Evolutionary conservation across 2,888 invertebrate genomes (phyloP), one percentile per base, ranked within the genome.

Genomic region (Tinea trinotella): DNA sequence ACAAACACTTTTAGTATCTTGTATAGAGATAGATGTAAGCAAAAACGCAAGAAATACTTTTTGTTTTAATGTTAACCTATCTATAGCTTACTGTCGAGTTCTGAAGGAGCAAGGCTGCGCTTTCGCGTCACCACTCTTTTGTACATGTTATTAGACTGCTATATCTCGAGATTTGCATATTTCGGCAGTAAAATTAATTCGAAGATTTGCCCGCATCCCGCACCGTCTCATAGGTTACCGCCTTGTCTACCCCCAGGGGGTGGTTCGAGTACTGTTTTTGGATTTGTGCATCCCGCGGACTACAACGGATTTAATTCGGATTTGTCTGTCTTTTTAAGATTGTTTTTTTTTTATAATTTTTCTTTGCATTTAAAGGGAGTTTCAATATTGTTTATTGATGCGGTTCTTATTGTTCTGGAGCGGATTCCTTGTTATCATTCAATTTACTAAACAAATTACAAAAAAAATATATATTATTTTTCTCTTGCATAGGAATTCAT

Each of bases 171-270:
- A 85, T 87, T 87, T 86, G 86, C 87, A 87, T 87, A 87, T 86
- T 87, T 83, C 74, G 74, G 78, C 81, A 84, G 82, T 87, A 84
- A 87, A 87, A 87, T 87, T 87, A 86, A 87, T 87, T 87, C 86
- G 83, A 85, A 87, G 87, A 87, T 87, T 87, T 85, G 79, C 84
- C 83, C 81, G 80, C 81, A 79, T 77, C 77, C 77, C 50, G 50
- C 17, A 34, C 46, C 24, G 36, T 20, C 54, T 50, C 55, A 50
- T 50, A 55, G 55, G 55, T 55, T 34, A 34, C 36, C 19, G 50
- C 50, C 35, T 34, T 13, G 36, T 50, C 35, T 50, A 12, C 53
- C 36, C 36, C 53, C 20, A 61, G 58, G 66, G 70, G 67, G 68
- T 68, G 64, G 64, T 68, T 66, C 70, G 68, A 64, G 61, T 69